Conservation (phyloP, 2,797 vertebrate genomes). For the Bradypodion ventrale region DNA sequence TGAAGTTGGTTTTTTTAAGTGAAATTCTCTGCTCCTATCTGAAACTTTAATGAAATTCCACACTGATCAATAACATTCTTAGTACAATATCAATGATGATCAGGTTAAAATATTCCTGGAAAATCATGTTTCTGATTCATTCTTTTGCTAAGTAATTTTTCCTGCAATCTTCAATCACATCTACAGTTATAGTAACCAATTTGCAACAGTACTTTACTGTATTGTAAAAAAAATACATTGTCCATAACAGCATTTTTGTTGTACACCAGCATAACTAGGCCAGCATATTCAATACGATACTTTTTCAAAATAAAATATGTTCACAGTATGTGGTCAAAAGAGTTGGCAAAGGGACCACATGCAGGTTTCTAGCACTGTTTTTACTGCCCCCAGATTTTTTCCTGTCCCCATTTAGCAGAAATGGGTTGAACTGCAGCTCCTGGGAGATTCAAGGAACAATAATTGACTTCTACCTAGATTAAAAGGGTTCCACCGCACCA, state of each 20-base stretch:
- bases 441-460: too few relatives aligned
- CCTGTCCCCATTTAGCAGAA: too few relatives aligned
- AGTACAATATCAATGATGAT: slow-evolving; percentile 8
- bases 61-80: not conserved
- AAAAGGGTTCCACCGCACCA: too few relatives aligned
- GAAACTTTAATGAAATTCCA: slow-evolving; percentile 13
- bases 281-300: too few relatives aligned
- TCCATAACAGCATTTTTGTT: not conserved
- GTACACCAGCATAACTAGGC: too few relatives aligned
- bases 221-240: not conserved
- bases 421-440: too few relatives aligned
- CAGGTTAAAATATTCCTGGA: not conserved
- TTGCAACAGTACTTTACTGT: not conserved
- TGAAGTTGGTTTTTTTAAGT: not conserved
- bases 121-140: not conserved
- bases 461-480: too few relatives aligned
- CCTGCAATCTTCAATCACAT: not conserved
- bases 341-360: too few relatives aligned
- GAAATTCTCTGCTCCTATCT: slow-evolving; percentile 36
- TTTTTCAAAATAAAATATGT: too few relatives aligned
- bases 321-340: too few relatives aligned
- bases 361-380: too few relatives aligned
- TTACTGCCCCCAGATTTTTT: too few relatives aligned
- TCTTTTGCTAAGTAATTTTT: not conserved
- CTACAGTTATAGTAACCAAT: not conserved